Evolutionary conservation across 2,113 vertebrate species (phyloP).

Genomic region (Asarcornis scutulata): DNA sequence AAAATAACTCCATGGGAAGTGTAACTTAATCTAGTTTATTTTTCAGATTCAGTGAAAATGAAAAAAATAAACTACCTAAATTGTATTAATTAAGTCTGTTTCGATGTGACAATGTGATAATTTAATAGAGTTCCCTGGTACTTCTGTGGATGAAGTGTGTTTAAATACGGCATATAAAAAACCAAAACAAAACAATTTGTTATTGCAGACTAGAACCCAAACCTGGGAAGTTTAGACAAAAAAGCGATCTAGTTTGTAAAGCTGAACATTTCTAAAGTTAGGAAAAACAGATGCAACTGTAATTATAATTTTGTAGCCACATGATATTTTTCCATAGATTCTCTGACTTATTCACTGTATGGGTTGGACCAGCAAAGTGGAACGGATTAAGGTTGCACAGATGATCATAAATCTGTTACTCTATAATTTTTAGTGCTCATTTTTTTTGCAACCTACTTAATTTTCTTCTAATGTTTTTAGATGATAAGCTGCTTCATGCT

Average conservation of each 20-base stretch:
- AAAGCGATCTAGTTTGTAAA: neutral
- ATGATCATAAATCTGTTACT: neutral
- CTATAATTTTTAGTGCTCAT: neutral
- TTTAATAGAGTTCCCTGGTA: neutral
- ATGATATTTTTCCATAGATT: neutral
- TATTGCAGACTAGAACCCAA: neutral
- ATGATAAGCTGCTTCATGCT: neutral
- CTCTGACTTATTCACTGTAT: neutral
- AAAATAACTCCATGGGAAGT: neutral
- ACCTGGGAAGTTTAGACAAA: neutral
- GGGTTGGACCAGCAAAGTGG: neutral
- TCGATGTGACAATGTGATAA: neutral
- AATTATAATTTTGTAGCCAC: neutral
- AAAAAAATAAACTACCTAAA: neutral
- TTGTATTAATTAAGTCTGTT: neutral
- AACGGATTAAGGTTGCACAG: neutral
- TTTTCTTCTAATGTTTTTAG: neutral
- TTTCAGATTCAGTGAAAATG: neutral
- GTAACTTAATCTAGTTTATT: neutral
- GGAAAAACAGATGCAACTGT: conserved; percentile 18
- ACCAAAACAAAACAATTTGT: neutral
- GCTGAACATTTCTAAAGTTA: neutral
- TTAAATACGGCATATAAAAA: neutral
- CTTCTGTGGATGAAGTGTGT: neutral
- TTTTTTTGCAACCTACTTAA: neutral